Conservation (phyloP, 2,888 invertebrate genomes). For the Drosophila neotestacea region DNA sequence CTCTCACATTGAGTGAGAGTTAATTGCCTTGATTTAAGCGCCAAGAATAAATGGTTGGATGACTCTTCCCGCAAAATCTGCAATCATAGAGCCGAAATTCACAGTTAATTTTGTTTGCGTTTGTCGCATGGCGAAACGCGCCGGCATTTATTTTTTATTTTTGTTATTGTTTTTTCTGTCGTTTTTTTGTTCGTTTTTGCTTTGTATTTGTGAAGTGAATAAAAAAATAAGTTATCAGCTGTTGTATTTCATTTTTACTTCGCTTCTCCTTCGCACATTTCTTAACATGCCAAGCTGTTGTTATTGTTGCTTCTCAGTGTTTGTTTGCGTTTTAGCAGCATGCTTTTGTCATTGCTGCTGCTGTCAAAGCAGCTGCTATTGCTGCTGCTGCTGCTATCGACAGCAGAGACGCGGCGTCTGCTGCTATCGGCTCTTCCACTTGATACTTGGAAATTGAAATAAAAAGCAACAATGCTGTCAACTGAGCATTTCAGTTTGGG, state of each 20-base stretch:
- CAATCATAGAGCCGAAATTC: slow-evolving; percentile 49
- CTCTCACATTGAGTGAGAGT: slow-evolving; percentile 8
- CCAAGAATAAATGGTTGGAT: slow-evolving; percentile 26
- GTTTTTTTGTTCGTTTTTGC: slow-evolving; percentile 11
- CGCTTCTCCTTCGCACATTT: slow-evolving; percentile 33
- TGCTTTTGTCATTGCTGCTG: slow-evolving; percentile 49
- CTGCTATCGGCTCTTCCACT: slow-evolving; percentile 74
- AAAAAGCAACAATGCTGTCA: slow-evolving; percentile 80
- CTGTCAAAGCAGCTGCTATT: slow-evolving; percentile 18
- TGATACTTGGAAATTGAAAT: slow-evolving; percentile 62
- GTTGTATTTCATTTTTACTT: slow-evolving; percentile 66
- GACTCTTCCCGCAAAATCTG: slow-evolving; percentile 27
- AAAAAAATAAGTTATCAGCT: slow-evolving; percentile 65
- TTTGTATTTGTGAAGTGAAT: slow-evolving; percentile 31
- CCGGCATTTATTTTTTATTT: slow-evolving; percentile 42
- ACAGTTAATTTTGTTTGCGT: slow-evolving; percentile 43
- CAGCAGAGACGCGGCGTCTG: slow-evolving; percentile 55
- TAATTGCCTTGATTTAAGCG: slow-evolving; percentile 40
- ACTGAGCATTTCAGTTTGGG: slow-evolving; percentile 79
- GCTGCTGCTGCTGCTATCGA: slow-evolving; percentile 32
- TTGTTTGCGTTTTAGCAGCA: slow-evolving; percentile 59
- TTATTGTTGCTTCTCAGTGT: slow-evolving; percentile 35
- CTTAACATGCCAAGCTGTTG: slow-evolving; percentile 24
- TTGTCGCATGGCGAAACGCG: slow-evolving; percentile 39
- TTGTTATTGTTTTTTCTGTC: slow-evolving; percentile 31